These are phyloP conservation scores for Mythimna albipuncta DNA, from an alignment of 2,888 invertebrate genomes.

Conservation along the genomic window DNA sequence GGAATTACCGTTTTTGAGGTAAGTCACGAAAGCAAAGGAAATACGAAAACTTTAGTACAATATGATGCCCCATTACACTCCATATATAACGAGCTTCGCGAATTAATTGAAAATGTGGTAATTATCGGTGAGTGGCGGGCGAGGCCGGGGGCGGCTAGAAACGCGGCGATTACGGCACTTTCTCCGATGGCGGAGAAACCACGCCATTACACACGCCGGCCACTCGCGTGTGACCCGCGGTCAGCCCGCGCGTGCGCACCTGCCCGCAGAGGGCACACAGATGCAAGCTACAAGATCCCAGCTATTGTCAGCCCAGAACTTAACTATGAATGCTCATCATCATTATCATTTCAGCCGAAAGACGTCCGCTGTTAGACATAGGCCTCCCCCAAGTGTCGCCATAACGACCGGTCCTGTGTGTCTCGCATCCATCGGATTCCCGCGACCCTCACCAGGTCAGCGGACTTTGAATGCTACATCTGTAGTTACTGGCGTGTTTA, in stretches of 20 bases:
- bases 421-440: too few relatives aligned
- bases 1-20: too few relatives aligned
- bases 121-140: conserved; percentile 12
- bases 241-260: neutral
- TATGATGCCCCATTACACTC: neutral
- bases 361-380: too few relatives aligned
- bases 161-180: conserved; percentile 59
- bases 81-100: conserved; percentile 4
- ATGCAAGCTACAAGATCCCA: neutral
- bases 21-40: too few relatives aligned
- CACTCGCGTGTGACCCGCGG: conserved; percentile 48
- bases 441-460: too few relatives aligned
- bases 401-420: too few relatives aligned
- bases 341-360: too few relatives aligned
- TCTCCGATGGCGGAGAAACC: conserved; percentile 60
- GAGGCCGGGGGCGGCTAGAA: conserved; percentile 51
- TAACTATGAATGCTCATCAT: too few relatives aligned
- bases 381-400: too few relatives aligned
- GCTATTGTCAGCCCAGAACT: neutral
- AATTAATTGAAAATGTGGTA: conserved; percentile 43
- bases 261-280: conserved; percentile 10
- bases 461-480: too few relatives aligned
- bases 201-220: conserved; percentile 53
- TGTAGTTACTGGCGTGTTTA: too few relatives aligned
- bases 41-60: too few relatives aligned